Evolutionary conservation across 2,113 vertebrate species (phyloP).

Genomic region (Ptilonorhynchus violaceus): DNA sequence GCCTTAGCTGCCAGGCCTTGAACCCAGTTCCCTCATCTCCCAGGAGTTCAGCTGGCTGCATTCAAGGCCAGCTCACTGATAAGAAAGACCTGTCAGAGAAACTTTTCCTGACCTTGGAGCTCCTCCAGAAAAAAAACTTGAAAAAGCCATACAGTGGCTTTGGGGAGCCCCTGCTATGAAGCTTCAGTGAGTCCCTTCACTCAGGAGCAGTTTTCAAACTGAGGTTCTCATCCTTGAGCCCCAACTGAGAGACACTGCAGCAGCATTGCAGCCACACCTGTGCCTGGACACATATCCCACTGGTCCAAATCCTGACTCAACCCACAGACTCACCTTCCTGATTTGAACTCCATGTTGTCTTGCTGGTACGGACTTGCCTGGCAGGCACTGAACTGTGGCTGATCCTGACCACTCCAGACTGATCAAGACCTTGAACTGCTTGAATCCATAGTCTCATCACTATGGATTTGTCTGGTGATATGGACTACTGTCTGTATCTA

Average conservation of each 20-base stretch:
- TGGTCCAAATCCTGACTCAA: not conserved
- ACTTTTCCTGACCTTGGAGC: not conserved
- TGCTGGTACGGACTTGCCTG: not conserved
- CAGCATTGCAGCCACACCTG: not conserved
- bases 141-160: not conserved
- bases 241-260: not conserved
- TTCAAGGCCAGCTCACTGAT: not conserved
- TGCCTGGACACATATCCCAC: accelerated
- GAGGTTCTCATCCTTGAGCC: not conserved
- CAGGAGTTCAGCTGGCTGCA: not conserved
- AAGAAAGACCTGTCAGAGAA: not conserved
- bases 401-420: not conserved
- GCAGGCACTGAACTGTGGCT: not conserved
- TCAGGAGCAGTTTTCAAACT: not conserved
- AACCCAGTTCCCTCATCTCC: not conserved
- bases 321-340: not conserved
- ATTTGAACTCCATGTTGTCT: not conserved
- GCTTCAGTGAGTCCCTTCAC: not conserved
- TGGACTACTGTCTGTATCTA: not conserved
- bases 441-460: not conserved
- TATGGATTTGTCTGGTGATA: not conserved
- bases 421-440: not conserved
- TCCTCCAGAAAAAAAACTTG: not conserved
- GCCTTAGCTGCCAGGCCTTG: not conserved
- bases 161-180: not conserved